Conservation (phyloP, 2,888 invertebrate genomes). For the Sipha maydis region DNA sequence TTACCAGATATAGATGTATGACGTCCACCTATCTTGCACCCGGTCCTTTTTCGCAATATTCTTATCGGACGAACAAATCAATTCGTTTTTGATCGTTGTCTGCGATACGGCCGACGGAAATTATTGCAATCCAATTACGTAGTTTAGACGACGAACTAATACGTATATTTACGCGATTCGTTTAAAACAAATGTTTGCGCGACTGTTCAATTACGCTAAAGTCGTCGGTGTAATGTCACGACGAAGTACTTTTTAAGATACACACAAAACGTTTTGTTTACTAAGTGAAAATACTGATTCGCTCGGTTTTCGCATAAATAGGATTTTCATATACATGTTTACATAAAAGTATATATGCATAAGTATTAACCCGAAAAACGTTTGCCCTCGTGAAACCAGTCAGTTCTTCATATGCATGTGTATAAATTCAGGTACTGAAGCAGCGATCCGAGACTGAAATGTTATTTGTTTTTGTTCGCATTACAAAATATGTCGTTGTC, state of each 20-base stretch:
- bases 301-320: not conserved
- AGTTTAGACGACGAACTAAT: too few relatives aligned
- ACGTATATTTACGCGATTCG: not conserved
- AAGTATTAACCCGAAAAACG: not conserved
- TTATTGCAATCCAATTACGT: not conserved
- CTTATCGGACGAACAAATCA: too few relatives aligned
- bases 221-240: not conserved
- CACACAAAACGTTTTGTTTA: not conserved
- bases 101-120: not conserved
- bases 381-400: not conserved
- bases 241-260: not conserved
- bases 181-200: not conserved
- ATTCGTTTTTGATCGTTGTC: too few relatives aligned
- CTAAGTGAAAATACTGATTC: not conserved
- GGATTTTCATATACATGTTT: not conserved
- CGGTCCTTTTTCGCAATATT: too few relatives aligned
- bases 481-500: not conserved
- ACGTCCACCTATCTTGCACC: too few relatives aligned
- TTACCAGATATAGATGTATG: too few relatives aligned
- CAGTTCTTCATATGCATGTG: not conserved
- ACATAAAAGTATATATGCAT: too few relatives aligned
- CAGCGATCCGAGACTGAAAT: not conserved
- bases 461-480: conserved; percentile 47
- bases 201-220: not conserved
- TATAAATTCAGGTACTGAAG: not conserved